Percentiles rank a stretch among this genome's conserved stretches.
These are phyloP conservation scores for Hylia prasina DNA, from an alignment of 2,113 vertebrate species.

Conservation along the genomic window DNA sequence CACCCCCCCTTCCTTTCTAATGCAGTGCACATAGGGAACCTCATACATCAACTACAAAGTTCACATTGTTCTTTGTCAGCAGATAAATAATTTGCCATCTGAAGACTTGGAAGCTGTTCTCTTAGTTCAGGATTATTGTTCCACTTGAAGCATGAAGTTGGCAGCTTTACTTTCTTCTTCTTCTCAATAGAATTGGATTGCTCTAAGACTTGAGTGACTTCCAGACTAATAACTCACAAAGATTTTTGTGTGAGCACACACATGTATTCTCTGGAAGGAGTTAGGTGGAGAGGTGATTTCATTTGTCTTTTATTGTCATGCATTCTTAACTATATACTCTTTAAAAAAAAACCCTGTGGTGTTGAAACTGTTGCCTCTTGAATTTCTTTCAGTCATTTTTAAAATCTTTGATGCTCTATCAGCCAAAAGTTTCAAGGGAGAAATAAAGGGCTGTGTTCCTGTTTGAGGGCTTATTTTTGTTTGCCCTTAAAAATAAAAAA, in stretches of 20 bases:
- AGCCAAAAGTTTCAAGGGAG: not conserved
- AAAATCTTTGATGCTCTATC: not conserved
- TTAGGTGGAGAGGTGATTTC: not conserved
- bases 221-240: conserved; percentile 31
- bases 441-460: not conserved
- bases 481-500: not conserved
- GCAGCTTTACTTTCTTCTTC: conserved; percentile 51
- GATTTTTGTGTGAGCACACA: not conserved
- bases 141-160: conserved; percentile 57
- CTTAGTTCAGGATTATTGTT: conserved; percentile 53
- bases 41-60: conserved; percentile 40
- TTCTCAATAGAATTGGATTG: conserved; percentile 47
- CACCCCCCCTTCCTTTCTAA: conserved; percentile 31
- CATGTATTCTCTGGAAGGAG: not conserved
- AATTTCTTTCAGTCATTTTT: not conserved
- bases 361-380: not conserved
- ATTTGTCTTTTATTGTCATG: not conserved
- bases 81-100: conserved; percentile 66
- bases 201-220: conserved; percentile 40
- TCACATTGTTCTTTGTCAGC: conserved; percentile 54
- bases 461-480: not conserved
- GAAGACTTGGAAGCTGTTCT: conserved; percentile 50
- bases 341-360: not conserved
- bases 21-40: not conserved
- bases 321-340: not conserved